Evolutionary conservation across 2,797 vertebrate species (phyloP).

Genomic region (Champsocephalus gunnari): DNA sequence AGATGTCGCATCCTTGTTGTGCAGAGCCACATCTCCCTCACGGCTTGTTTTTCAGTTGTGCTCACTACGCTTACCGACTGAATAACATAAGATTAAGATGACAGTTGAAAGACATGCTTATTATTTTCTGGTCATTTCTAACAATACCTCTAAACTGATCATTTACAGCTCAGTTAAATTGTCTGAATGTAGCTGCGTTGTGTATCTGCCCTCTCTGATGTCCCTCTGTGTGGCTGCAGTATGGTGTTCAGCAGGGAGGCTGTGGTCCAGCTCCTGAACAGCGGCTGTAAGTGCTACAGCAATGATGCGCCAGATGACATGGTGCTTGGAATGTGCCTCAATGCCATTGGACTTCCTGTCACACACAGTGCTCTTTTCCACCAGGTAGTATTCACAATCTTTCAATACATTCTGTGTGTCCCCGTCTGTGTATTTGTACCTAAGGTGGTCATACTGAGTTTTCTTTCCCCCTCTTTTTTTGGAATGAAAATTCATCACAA

Average conservation of each 20-base stretch:
- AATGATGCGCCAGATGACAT: constrained; percentile 96
- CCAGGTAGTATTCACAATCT: constrained; percentile 84
- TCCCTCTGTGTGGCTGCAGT: constrained; percentile 73
- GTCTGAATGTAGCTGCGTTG: background rate
- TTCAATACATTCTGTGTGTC: background rate
- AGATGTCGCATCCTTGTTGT: constrained; percentile 43
- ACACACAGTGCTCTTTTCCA: constrained; percentile 97
- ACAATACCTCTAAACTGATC: background rate
- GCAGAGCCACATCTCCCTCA: constrained; percentile 3
- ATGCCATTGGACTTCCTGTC: constrained; percentile 89
- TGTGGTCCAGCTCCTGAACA: constrained; percentile 87
- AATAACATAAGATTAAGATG: constrained; percentile 19
- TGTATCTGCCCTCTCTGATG: constrained; percentile 1
- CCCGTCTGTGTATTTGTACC: background rate
- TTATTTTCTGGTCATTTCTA: constrained; percentile 24
- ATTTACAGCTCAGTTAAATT: background rate
- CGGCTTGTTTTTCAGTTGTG: constrained; percentile 20
- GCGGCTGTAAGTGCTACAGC: constrained; percentile 96
- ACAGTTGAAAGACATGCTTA: constrained; percentile 4
- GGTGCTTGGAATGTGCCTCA: constrained; percentile 98
- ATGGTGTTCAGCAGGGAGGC: constrained; percentile 96
- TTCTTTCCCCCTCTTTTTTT: background rate
- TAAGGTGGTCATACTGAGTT: background rate
- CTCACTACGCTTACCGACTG: constrained; percentile 12
- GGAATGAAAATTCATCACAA: background rate